Percentiles rank a stretch among this genome's conserved stretches.
These are phyloP conservation scores for Peromyscus eremicus DNA, from an alignment of 2,797 vertebrate genomes.

Conservation along the genomic window DNA sequence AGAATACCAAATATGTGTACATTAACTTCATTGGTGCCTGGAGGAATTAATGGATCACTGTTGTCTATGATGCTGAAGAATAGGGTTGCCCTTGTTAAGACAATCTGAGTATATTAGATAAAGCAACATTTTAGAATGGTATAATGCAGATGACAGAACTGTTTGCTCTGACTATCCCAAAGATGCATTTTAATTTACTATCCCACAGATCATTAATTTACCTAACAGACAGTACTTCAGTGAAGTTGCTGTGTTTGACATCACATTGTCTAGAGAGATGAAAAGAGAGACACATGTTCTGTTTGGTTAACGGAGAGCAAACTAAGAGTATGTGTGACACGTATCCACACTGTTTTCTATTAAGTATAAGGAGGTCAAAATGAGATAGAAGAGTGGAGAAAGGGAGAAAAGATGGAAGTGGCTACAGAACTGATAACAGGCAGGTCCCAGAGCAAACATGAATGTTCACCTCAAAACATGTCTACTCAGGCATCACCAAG, in stretches of 20 bases:
- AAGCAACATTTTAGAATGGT: background rate
- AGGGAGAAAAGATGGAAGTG: background rate
- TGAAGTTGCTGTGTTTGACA: background rate
- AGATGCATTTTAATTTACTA: background rate
- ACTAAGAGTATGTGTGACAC: background rate
- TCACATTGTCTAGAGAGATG: background rate
- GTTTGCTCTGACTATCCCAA: slow-evolving; percentile 20
- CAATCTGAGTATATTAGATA: background rate
- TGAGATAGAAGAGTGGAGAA: background rate
- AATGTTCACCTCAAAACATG: background rate
- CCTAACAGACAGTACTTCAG: background rate
- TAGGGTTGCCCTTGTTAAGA: background rate
- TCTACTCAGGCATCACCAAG: background rate
- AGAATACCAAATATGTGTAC: slow-evolving; percentile 1
- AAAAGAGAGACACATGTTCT: background rate
- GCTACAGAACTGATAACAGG: background rate
- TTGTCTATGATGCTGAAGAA: background rate
- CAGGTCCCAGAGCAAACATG: background rate
- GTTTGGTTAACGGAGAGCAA: background rate
- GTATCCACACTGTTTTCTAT: background rate
- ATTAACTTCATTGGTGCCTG: background rate
- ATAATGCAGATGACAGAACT: slow-evolving; percentile 1
- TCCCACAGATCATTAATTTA: background rate
- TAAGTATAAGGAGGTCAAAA: background rate
- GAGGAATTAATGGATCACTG: background rate